Percentiles rank a stretch among this genome's conserved stretches.
Conservation (phyloP, 1,140 invertebrate species). For the Drosophila bocki region DNA sequence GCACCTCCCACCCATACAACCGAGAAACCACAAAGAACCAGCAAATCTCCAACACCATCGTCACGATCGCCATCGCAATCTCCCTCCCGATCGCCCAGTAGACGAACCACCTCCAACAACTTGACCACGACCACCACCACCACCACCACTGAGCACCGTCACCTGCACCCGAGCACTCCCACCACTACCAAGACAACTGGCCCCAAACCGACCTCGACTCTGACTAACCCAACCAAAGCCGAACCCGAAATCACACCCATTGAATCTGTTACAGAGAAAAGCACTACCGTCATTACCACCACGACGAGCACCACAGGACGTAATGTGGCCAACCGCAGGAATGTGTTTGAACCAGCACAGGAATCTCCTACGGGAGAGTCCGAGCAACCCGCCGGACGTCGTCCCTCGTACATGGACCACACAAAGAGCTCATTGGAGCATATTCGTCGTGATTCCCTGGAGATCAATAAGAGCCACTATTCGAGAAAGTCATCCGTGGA, state of each 20-base stretch:
- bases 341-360: conserved; percentile 64
- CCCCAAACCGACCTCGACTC: conserved; percentile 28
- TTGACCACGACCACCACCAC: conserved; percentile 20
- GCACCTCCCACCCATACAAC: conserved; percentile 16
- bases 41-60: conserved; percentile 10
- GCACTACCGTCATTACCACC: conserved; percentile 3
- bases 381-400: conserved; percentile 31
- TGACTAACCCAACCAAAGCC: conserved; percentile 34
- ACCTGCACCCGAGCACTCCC: conserved; percentile 55
- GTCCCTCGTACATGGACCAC: conserved; percentile 84
- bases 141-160: conserved; percentile 66
- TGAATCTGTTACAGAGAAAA: conserved; percentile 74
- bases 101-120: conserved; percentile 29
- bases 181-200: conserved; percentile 46
- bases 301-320: conserved; percentile 36
- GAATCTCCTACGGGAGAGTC: conserved; percentile 4
- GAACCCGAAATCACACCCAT: conserved; percentile 62
- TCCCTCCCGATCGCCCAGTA: conserved; percentile 46
- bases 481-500: conserved; percentile 73
- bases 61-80: conserved; percentile 29
- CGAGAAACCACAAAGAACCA: conserved; percentile 4
- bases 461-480: conserved; percentile 79
- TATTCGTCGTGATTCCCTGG: conserved; percentile 78
- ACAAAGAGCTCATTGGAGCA: conserved; percentile 83
- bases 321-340: conserved; percentile 69